These are phyloP conservation scores for Xiphydria camelus DNA, from an alignment of 2,888 invertebrate species.

Conservation along the genomic window DNA sequence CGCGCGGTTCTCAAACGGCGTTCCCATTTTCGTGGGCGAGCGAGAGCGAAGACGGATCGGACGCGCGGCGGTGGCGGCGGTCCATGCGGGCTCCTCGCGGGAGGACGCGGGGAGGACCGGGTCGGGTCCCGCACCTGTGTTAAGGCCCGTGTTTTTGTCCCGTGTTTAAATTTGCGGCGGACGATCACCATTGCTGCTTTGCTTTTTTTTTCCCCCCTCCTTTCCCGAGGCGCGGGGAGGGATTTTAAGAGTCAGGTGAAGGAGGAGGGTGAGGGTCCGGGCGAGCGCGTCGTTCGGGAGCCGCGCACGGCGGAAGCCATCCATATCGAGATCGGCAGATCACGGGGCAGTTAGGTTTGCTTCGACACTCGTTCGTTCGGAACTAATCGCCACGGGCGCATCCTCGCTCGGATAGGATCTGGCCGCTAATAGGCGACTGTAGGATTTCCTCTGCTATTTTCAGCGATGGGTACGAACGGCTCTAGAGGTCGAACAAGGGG, in stretches of 20 bases:
- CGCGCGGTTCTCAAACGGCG: too few relatives aligned
- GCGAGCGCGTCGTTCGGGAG: constrained; percentile 11
- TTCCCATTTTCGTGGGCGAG: too few relatives aligned
- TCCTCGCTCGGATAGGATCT: constrained; percentile 24
- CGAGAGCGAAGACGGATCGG: too few relatives aligned
- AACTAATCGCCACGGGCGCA: constrained; percentile 28
- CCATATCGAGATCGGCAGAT: constrained; percentile 25
- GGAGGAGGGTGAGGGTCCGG: constrained; percentile 5
- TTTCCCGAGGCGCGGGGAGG: constrained; percentile 11
- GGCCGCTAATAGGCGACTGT: constrained; percentile 24
- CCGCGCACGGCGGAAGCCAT: constrained; percentile 24
- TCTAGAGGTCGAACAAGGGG: too few relatives aligned
- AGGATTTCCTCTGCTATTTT: constrained; percentile 19
- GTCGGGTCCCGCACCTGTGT: constrained; percentile 5
- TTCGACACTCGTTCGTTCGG: constrained; percentile 25
- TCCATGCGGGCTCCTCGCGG: too few relatives aligned
- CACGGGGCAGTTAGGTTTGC: constrained; percentile 23
- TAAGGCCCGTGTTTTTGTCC: constrained; percentile 6
- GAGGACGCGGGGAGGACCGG: too few relatives aligned
- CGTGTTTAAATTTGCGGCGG: constrained; percentile 1
- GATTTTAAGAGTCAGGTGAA: constrained; percentile 15
- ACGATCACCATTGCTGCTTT: constrained; percentile 1
- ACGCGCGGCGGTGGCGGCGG: too few relatives aligned
- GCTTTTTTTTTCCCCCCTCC: background rate
- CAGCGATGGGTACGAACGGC: background rate